phyloP scores from a whole-genome alignment of 2,113 vertebrate genomes.

The Colius striatus region DNA sequence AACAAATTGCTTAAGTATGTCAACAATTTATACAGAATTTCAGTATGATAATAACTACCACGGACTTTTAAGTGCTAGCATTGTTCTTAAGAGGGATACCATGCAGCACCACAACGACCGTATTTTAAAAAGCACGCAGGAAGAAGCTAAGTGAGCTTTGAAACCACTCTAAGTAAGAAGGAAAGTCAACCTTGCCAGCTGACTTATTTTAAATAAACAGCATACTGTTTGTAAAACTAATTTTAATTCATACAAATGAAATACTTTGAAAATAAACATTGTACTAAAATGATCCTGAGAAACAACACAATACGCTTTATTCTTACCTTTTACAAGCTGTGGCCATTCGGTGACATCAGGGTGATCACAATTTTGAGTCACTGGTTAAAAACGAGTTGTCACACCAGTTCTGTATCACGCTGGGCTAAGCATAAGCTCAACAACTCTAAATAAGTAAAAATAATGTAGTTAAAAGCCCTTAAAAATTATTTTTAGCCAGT shows the following conservation, averaged over 20 bases:
- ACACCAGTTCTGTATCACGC: slow-evolving; percentile 75
- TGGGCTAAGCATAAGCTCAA: slow-evolving; percentile 78
- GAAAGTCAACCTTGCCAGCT: not conserved
- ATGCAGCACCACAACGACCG: not conserved
- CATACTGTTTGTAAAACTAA: not conserved
- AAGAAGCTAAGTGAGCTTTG: not conserved
- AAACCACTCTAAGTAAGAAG: not conserved
- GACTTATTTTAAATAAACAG: slow-evolving; percentile 36
- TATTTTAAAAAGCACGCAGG: not conserved
- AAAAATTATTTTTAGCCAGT: slow-evolving; percentile 32
- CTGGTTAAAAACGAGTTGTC: slow-evolving; percentile 78
- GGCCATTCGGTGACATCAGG: slow-evolving; percentile 86
- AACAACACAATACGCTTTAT: not conserved
- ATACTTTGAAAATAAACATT: not conserved
- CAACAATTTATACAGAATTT: not conserved
- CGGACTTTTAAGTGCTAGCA: not conserved
- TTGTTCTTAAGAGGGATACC: not conserved
- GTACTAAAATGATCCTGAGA: not conserved
- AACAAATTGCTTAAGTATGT: not conserved
- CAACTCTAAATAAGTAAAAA: slow-evolving; percentile 78
- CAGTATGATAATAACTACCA: not conserved
- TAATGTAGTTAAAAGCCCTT: slow-evolving; percentile 69
- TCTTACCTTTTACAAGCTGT: slow-evolving; percentile 86
- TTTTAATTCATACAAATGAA: not conserved
- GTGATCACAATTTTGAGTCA: slow-evolving; percentile 83